These are phyloP conservation scores for Cheirogaleus medius DNA, from an alignment of 2,113 vertebrate genomes.

Conservation along the genomic window DNA sequence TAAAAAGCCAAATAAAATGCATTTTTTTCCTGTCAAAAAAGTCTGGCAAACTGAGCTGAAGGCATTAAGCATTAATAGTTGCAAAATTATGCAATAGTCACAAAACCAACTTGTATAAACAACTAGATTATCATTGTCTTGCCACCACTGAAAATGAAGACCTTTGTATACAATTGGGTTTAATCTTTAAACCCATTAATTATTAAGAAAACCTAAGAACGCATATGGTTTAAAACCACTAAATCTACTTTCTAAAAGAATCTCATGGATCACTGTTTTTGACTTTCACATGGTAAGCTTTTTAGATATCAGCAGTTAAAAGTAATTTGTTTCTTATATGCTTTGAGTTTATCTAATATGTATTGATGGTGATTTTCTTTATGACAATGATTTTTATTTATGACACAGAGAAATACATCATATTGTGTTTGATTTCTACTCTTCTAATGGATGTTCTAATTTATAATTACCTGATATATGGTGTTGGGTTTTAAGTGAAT, in stretches of 20 bases:
- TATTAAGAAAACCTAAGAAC: not conserved
- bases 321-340: not conserved
- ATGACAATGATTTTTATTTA: not conserved
- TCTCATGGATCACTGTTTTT: not conserved
- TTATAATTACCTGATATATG: not conserved
- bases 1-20: not conserved
- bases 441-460: not conserved
- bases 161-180: not conserved
- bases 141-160: not conserved
- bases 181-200: constrained; percentile 50
- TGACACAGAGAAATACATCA: not conserved
- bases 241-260: not conserved
- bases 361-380: not conserved
- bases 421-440: not conserved
- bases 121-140: not conserved
- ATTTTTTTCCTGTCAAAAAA: not conserved
- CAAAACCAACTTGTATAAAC: not conserved
- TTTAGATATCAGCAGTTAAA: not conserved
- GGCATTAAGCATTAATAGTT: not conserved
- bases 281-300: constrained; percentile 27
- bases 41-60: not conserved
- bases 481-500: not conserved
- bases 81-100: not conserved
- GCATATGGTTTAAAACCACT: constrained; percentile 58
- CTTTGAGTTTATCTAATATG: not conserved